Evolutionary conservation across 2,888 invertebrate genomes (phyloP), one percentile per base, ranked within the genome.

Genomic region (Hedya salicella): DNA sequence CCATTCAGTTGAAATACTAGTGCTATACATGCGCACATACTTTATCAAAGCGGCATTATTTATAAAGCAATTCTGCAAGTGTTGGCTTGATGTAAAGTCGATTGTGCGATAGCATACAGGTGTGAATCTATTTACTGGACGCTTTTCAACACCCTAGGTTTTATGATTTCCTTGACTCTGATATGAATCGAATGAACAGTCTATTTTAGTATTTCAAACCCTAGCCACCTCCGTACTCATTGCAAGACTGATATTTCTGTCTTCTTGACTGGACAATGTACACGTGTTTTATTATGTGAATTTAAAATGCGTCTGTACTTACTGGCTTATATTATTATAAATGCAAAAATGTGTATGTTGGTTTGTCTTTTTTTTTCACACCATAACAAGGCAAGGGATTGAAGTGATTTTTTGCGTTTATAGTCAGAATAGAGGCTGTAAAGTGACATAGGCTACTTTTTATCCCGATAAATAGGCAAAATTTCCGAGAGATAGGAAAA

Each of bases 151-250:
- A 52, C 57, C 39, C 65, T 60, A 53, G 65, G 53, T 46, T 60
- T 65, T 65, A 65, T 65, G 65, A 65, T 65, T 60, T 65, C 59
- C 59, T 60, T 52, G n/a, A 17, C 46, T 48, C 46, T 46, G 59
- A 59, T 59, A 65, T 48, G 54, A 44, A 65, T 53, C 59, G 59
- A 30, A 14, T 53, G 65, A 44, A 60, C 39, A 46, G 21, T 59
- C 52, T 65, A 53, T 53, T 53, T 65, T 64, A 59, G 57, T 64
- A 42, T 44, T 32, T 44, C 25, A 36, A 44, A 36, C 50, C 25
- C 52, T 62, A 62, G 62, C 61, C 30, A 36, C 61, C 52, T 42
- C 56, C 25, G 13, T 32, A 44, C 56, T 42, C 56, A 44, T 25
- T 21, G 42, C n/a, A 30, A 3, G 44, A 57, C 44, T 57, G 44